Conservation (phyloP, 1,140 invertebrate genomes). For the Megalonaias nervosa region DNA sequence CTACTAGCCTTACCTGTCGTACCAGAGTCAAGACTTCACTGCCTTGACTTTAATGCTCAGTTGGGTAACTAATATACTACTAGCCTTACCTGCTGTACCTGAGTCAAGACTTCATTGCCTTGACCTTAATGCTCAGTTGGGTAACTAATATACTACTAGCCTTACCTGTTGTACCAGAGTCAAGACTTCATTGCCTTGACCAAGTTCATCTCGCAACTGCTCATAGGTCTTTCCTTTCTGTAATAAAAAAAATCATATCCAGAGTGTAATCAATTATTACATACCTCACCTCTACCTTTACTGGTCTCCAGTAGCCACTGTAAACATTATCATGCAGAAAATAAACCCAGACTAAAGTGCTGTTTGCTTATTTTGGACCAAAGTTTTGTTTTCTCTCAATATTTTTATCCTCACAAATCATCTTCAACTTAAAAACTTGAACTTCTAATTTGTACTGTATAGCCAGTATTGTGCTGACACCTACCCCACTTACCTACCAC, state of each 20-base stretch:
- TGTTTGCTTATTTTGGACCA: not conserved
- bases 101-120: conserved; percentile 1
- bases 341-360: not conserved
- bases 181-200: conserved; percentile 26
- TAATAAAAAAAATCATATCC: conserved; percentile 5
- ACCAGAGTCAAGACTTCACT: conserved; percentile 29
- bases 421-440: too few relatives aligned
- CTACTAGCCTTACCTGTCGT: conserved; percentile 12
- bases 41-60: not conserved
- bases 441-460: too few relatives aligned
- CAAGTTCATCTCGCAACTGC: conserved; percentile 20
- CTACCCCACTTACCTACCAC: too few relatives aligned
- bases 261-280: not conserved
- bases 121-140: too few relatives aligned
- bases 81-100: conserved; percentile 19
- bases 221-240: conserved; percentile 21
- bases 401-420: too few relatives aligned
- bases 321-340: not conserved
- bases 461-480: too few relatives aligned
- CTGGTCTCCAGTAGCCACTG: not conserved
- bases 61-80: too few relatives aligned
- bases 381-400: too few relatives aligned
- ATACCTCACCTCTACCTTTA: not conserved
- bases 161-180: conserved; percentile 29
- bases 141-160: not conserved